Evolutionary conservation across 1,140 invertebrate species (phyloP).

Genomic region (Anastatus disparis): DNA sequence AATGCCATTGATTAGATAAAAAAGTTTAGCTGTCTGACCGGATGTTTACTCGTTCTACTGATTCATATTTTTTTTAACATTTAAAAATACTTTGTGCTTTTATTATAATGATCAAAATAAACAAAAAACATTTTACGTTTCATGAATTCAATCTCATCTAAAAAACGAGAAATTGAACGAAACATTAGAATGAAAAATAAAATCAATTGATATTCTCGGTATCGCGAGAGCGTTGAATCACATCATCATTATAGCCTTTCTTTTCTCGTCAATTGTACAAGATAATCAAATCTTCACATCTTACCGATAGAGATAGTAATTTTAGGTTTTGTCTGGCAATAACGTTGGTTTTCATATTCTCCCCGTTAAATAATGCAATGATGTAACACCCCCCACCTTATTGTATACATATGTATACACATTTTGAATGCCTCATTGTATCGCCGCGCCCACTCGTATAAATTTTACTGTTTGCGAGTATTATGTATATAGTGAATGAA

Average conservation of each 20-base stretch:
- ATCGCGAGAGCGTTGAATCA: too few species aligned
- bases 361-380: constrained; percentile 55
- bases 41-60: constrained; percentile 20
- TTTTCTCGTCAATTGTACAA: background rate
- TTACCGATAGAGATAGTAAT: constrained; percentile 60
- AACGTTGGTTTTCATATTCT: constrained; percentile 60
- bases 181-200: too few species aligned
- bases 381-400: constrained; percentile 15
- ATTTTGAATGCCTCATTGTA: constrained; percentile 63
- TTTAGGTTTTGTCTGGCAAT: constrained; percentile 64
- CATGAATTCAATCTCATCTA: too few species aligned
- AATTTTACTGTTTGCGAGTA: constrained; percentile 48
- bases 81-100: too few species aligned
- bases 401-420: too few species aligned
- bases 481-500: background rate
- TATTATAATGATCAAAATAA: too few species aligned
- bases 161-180: too few species aligned
- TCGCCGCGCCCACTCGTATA: constrained; percentile 55
- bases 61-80: background rate
- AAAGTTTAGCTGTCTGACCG: background rate
- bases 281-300: constrained; percentile 61
- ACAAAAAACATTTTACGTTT: too few species aligned
- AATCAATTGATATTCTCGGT: too few species aligned
- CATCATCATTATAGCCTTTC: too few species aligned
- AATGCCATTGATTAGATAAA: constrained; percentile 3